Base-by-base conservation (phyloP, 2,888 invertebrate species). In the Cryptus viduatorius region DNA sequence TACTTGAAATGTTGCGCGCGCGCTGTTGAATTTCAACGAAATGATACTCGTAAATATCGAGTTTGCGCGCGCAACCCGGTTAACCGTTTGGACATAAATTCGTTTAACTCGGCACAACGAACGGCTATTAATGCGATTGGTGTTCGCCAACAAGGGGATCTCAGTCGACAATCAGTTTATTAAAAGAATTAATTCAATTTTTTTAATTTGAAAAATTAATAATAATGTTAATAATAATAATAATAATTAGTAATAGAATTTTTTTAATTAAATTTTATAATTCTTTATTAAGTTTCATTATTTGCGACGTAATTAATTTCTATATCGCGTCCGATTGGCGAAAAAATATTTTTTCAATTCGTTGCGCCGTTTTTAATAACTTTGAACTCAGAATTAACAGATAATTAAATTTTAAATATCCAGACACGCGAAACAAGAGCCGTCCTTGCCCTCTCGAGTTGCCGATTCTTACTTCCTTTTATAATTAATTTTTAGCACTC, bases 11-110 rank as follows among this genome's bases (percentile, higher is more conserved):
- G 65, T 37, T 72, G 48, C 19, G 46, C 67, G 48, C 80, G 59
- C 48, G 37, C 37, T 37, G 37, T 37, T 37, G 37, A 37, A 59
- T 65, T 64, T 61, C 48, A 19, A 44, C 53, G 56, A 71, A 83
- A 71, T 46, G 19, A 56, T 44, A 48, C 53, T 75, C 56, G 64
- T 79, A 83, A 79, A 79, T 65, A 75, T 53, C 42, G 24, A 19
- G 53, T 31, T 16, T 64, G 46, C 31, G 53, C 37, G 56, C 42
- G 53, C 42, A 29, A 48, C 24, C 48, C 16, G 29, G 46, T 78
- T 61, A 61, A 14, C 44, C 44, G 73, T 46, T 56, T 77, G 48
- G 48, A 46, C 50, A 50, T 71, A 76, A 76, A 76, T 76, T 65
- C 14, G 19, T 37, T 68, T 48, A 46, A 68, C 24, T 7, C 7